Base-by-base conservation (phyloP, 2,113 vertebrate genomes). In the Camarhynchus parvulus region DNA sequence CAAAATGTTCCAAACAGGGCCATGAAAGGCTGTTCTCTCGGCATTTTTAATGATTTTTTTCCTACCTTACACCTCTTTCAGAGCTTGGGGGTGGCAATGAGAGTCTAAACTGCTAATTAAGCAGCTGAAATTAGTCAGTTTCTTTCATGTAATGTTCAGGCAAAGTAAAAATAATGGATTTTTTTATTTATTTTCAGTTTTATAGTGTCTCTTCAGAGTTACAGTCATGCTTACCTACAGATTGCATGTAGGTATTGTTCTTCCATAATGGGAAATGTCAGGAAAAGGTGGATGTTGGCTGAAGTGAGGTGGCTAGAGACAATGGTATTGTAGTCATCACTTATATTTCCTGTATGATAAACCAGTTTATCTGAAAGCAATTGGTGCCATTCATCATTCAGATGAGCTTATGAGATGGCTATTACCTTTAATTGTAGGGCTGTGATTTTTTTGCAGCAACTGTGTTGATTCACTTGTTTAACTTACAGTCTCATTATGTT, bases 381-480 rank as follows among this genome's bases (percentile, higher is more conserved):
- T 61, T 72, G 74, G 7, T 68, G 44, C n/a, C 44, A 25, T 49
- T 33, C 61, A 69, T 83, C 37, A 39, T 78, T 75, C 1, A 1
- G 22, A 39, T 59, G 72, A 90, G 20, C 47, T 68, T 67, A 56
- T 35, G 44, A 59, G 24, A 18, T 50, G 7, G 22, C 56, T 94
- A n/a, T 94, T 90, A 41, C 37, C 18, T 83, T 86, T 92, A 88
- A 91, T 90, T 83, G 79, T 49, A 90, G 88, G 73, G 42, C 62
- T 89, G 1, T 70, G 67, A 42, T 7, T 86, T 91, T 86, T 80
- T 74, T 76, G 10, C 46, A 55, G 17, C 61, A 37, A 28, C 15
- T 83, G 8, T 86, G 33, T 94, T 95, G 81, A 83, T 87, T 61
- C 25, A n/a, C 23, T 76, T 66, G 28, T 67, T 90, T 72, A 61